Evolutionary conservation across 2,888 invertebrate species (phyloP), one percentile per base, ranked within the genome.

Genomic region (Endomychus coccineus): DNA sequence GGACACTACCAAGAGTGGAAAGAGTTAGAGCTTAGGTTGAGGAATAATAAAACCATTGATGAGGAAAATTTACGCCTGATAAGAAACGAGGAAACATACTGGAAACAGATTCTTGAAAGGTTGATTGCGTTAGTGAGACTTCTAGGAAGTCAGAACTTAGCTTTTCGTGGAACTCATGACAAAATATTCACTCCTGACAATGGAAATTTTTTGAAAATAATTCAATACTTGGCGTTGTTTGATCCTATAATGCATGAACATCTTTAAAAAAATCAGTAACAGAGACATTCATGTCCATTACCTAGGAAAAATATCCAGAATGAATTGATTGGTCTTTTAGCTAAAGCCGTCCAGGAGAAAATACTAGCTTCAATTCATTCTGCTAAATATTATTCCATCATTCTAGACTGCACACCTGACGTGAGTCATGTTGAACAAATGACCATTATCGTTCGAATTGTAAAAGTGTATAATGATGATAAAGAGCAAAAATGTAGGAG

Each of bases 391-490:
- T 56, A 55, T 45, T 39, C 48, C 21, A 47, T 55, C 13, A 54
- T 51, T 34, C 31, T 36, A 35, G 42, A 39, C 31, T 42, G 42
- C 21, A 42, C 39, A 21, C 43, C 52, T 32, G 58, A 59, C 44
- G 39, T 55, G 38, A 49, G 48, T 42, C 54, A 55, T 40, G 32
- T 46, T 32, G 52, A 55, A 44, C 53, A 58, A 45, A 43, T 58
- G 44, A 50, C 53, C 29, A 34, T 55, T 39, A 54, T 48, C 39
- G 41, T 59, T 44, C 40, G 40, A 43, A 35, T 38, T 38, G 33
- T 40, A 24, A 22, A 34, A 44, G 43, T 39, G 44, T 46, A 38
- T 34, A 42, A 43, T 44, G 32, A 42, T 23, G 25, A 43, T 28
- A 34, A 47, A 41, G 43, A 44, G 39, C 42, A 27, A 36, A n/a